A percentile compares a stretch with the other conserved stretches of the same genome.
phyloP scores from a whole-genome alignment of 2,113 vertebrate species.

The Peucedramus taeniatus region DNA sequence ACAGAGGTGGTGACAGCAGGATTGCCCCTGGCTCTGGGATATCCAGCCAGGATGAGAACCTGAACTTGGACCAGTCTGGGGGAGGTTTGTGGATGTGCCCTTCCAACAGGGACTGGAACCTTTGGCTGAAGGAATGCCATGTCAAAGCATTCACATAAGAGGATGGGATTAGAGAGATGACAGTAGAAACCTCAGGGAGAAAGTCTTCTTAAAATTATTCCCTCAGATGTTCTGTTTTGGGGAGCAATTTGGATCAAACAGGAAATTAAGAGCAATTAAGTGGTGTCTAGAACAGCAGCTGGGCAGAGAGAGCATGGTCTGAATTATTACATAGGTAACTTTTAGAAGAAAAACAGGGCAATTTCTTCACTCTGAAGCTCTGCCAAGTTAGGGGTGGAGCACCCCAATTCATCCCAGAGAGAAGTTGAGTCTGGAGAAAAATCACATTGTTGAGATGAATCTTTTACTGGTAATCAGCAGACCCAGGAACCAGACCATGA shows the following conservation, averaged over 20 bases:
- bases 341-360: not conserved
- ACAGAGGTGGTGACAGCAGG: not conserved
- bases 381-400: not conserved
- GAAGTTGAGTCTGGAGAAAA: not conserved
- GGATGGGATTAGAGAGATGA: not conserved
- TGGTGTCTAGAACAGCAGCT: not conserved
- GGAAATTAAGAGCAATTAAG: not conserved
- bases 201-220: not conserved
- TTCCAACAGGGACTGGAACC: not conserved
- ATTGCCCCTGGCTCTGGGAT: not conserved
- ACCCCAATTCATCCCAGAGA: not conserved
- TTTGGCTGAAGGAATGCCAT: not conserved
- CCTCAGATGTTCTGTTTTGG: not conserved
- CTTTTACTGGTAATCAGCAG: not conserved
- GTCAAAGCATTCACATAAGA: not conserved
- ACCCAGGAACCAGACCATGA: not conserved
- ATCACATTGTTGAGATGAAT: not conserved
- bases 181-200: not conserved
- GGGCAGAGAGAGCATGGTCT: not conserved
- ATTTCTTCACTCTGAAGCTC: not conserved
- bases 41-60: not conserved
- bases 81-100: not conserved
- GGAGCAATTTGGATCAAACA: not conserved
- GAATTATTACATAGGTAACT: not conserved
- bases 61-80: rapidly evolving